Percentiles rank a stretch among this genome's conserved stretches.
phyloP scores from a whole-genome alignment of 2,888 invertebrate species.

The Volucella inflata region DNA sequence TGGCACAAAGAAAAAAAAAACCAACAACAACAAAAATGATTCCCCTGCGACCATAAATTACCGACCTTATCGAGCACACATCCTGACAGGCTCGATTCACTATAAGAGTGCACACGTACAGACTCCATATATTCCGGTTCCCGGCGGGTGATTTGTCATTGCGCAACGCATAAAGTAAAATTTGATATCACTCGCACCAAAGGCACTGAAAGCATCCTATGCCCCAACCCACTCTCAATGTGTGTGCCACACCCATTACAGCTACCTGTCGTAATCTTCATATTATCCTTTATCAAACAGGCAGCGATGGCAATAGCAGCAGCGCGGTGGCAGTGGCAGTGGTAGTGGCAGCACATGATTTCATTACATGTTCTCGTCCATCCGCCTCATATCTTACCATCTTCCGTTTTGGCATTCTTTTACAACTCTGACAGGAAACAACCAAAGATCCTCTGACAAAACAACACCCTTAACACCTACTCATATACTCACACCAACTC shows the following conservation, averaged over 20 bases:
- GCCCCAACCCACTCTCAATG: conserved; percentile 12
- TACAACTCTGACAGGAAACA: conserved; percentile 60
- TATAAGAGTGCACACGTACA: conserved; percentile 63
- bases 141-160: conserved; percentile 74
- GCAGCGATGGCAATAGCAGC: conserved; percentile 14
- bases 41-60: conserved; percentile 71
- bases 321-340: conserved; percentile 20
- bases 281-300: conserved; percentile 73
- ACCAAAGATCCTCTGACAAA: conserved; percentile 59
- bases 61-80: conserved; percentile 72
- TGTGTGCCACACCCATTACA: conserved; percentile 4
- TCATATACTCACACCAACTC: neutral
- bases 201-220: conserved; percentile 7
- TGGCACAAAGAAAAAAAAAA: neutral
- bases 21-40: conserved; percentile 42
- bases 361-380: conserved; percentile 62
- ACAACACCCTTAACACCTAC: conserved; percentile 46
- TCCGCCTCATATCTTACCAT: conserved; percentile 4
- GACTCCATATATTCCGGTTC: conserved; percentile 64
- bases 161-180: conserved; percentile 72
- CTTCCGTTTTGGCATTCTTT: conserved; percentile 44
- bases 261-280: conserved; percentile 70
- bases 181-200: conserved; percentile 63
- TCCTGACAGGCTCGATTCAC: conserved; percentile 71
- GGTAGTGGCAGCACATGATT: conserved; percentile 62